These are phyloP conservation scores for Neogale vison DNA, from an alignment of 2,113 vertebrate species.

Conservation along the genomic window DNA sequence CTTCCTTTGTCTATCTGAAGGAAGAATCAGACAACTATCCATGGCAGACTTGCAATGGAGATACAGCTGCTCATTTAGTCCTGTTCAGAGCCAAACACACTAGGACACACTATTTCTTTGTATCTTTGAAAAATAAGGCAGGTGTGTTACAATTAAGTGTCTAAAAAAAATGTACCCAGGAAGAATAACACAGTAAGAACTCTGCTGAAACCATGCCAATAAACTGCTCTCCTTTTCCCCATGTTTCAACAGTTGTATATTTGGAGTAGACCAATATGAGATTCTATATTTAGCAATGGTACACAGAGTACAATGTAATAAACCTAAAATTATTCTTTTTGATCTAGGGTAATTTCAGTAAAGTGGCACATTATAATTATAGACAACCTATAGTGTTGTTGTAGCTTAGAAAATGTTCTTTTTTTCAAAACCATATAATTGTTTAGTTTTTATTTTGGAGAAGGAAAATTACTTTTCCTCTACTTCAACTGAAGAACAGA, in stretches of 20 bases:
- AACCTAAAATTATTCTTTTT: constrained; percentile 63
- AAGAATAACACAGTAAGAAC: constrained; percentile 42
- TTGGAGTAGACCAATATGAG: not conserved
- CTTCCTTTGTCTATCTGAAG: not conserved
- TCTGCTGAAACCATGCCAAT: not conserved
- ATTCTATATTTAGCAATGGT: constrained; percentile 52
- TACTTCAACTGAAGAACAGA: constrained; percentile 44
- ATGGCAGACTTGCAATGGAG: not conserved
- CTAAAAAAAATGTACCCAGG: not conserved
- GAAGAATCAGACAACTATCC: not conserved
- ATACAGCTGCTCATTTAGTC: not conserved
- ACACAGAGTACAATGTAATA: constrained; percentile 57
- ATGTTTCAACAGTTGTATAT: not conserved
- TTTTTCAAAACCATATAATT: constrained; percentile 48
- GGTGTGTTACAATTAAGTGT: constrained; percentile 1
- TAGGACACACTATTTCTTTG: not conserved
- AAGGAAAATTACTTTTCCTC: constrained; percentile 61
- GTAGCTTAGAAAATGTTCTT: constrained; percentile 64
- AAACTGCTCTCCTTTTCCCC: not conserved
- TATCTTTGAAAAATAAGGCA: not conserved
- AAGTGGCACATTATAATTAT: constrained; percentile 75
- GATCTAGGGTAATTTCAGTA: constrained; percentile 58
- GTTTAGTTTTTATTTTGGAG: constrained; percentile 23
- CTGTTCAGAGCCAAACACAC: not conserved
- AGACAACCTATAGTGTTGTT: constrained; percentile 65